Evolutionary conservation across 2,797 vertebrate species (phyloP).

Genomic region (Pelobates cultripes): DNA sequence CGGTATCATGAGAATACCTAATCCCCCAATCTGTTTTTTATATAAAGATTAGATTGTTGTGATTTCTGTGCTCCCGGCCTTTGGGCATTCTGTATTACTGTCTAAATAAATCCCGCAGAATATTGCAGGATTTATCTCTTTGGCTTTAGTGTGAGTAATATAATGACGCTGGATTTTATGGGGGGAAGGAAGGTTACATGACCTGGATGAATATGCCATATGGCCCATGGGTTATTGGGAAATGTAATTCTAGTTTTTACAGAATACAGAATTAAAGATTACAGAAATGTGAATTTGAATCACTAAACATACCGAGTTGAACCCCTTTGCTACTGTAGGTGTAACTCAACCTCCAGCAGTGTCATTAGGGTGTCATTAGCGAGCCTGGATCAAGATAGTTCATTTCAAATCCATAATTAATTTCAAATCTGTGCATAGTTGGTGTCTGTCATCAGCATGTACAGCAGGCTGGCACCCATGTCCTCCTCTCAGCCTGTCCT

Average conservation of each 20-base stretch:
- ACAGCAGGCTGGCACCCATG: too few relatives aligned
- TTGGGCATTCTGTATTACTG: conserved; percentile 18
- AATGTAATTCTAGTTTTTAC: background rate
- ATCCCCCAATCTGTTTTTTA: conserved; percentile 3
- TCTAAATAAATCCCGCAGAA: conserved; percentile 39
- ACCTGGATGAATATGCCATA: conserved; percentile 4
- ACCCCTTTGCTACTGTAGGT: too few relatives aligned
- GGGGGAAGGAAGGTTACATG: conserved; percentile 14
- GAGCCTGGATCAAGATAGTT: too few relatives aligned
- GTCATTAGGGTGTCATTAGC: too few relatives aligned
- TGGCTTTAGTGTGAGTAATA: conserved; percentile 32
- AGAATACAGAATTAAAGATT: too few relatives aligned
- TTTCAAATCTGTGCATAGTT: too few relatives aligned
- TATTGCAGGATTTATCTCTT: conserved; percentile 39
- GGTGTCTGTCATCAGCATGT: too few relatives aligned
- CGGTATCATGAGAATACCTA: conserved; percentile 10
- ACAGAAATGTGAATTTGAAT: too few relatives aligned
- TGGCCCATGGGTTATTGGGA: background rate
- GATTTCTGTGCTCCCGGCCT: conserved; percentile 31
- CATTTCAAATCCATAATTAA: too few relatives aligned
- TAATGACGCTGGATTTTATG: conserved; percentile 45
- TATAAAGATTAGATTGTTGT: conserved; percentile 39
- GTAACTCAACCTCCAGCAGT: too few relatives aligned
- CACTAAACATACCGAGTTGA: too few relatives aligned
- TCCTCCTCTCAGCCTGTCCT: too few relatives aligned